Base-by-base conservation (phyloP, 1,140 invertebrate species). In the Fopius arisanus region DNA sequence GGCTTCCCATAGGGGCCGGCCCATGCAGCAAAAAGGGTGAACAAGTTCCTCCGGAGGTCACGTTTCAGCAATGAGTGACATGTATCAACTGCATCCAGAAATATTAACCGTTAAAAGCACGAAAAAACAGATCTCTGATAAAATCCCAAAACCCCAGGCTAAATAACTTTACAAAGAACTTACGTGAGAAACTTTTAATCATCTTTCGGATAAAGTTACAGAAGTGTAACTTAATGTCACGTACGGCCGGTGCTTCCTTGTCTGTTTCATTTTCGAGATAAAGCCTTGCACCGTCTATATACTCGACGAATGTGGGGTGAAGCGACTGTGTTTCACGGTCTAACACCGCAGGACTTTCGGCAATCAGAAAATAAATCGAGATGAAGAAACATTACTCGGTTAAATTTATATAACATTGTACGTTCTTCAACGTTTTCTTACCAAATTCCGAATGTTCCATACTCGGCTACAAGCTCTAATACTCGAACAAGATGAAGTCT, bases 191-290 rank as follows among this genome's bases (percentile, higher is more conserved):
- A 83, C 94, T 96, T 81, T 95, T 95, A 74, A 99, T 95, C 86
- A 99, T 95, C 82, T 98, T 96, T 12, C 94, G 91, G 72, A 99
- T 93, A 83, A 98, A 98, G 83, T 96, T 94, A 76, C 96, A 97
- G 87, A 99, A 99, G 80, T 98, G 96, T 0, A 97, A 90, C 73
- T 97, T 96, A 37, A 99, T 95, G 78, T 96, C 92, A 83, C 93
- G 88, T 76, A 96, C 90, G 82, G 91, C 90, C 68, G 92, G 90
- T 51, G 92, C 94, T 81, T 96, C 95, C 86, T 96, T 96, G 78
- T 96, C 96, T 10, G 93, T 92, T 86, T 99, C 97, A 73, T 92
- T 93, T 87, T 98, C 97, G 7, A 99, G 86, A 86, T 96, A 98
- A 31, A 95, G 90, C 31, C 97, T 91, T 16, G 96, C 96, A 0